These are phyloP conservation scores for Nothura maculosa DNA, from an alignment of 2,797 vertebrate genomes.

Conservation along the genomic window DNA sequence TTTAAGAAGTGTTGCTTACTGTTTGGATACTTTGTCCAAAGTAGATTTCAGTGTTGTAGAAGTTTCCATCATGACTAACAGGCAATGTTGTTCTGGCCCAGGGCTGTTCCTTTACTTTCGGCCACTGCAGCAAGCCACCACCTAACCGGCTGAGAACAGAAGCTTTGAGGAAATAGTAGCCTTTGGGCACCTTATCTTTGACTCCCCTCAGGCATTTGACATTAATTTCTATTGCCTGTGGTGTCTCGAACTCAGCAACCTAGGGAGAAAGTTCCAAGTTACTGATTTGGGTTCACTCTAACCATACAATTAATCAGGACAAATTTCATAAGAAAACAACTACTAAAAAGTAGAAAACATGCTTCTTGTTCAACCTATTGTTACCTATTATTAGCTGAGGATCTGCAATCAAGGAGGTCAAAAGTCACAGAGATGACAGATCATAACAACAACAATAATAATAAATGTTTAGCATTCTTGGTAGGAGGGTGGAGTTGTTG, in stretches of 20 bases:
- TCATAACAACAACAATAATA: slow-evolving; percentile 13
- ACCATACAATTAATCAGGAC: slow-evolving; percentile 63
- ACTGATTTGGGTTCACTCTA: slow-evolving; percentile 45
- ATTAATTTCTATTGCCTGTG: slow-evolving; percentile 84
- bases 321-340: slow-evolving; percentile 41
- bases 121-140: slow-evolving; percentile 75
- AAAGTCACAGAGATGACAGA: slow-evolving; percentile 47
- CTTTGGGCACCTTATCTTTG: slow-evolving; percentile 90
- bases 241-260: slow-evolving; percentile 70
- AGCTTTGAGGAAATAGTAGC: slow-evolving; percentile 86
- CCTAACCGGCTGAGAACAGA: slow-evolving; percentile 85
- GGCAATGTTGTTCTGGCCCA: slow-evolving; percentile 77
- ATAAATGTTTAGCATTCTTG: slow-evolving; percentile 39
- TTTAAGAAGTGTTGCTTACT: slow-evolving; percentile 82
- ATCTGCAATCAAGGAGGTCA: slow-evolving; percentile 73
- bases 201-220: slow-evolving; percentile 88
- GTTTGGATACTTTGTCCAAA: slow-evolving; percentile 87
- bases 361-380: slow-evolving; percentile 70
- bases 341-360: slow-evolving; percentile 34
- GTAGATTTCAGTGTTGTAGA: slow-evolving; percentile 85
- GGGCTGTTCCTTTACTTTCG: slow-evolving; percentile 69
- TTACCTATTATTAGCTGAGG: slow-evolving; percentile 56
- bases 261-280: slow-evolving; percentile 61
- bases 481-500: slow-evolving; percentile 50
- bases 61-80: slow-evolving; percentile 84